These are phyloP conservation scores for Strongylocentrotus purpuratus DNA, from an alignment of 35 echinoderm and acorn worm species.

Conservation along the genomic window DNA sequence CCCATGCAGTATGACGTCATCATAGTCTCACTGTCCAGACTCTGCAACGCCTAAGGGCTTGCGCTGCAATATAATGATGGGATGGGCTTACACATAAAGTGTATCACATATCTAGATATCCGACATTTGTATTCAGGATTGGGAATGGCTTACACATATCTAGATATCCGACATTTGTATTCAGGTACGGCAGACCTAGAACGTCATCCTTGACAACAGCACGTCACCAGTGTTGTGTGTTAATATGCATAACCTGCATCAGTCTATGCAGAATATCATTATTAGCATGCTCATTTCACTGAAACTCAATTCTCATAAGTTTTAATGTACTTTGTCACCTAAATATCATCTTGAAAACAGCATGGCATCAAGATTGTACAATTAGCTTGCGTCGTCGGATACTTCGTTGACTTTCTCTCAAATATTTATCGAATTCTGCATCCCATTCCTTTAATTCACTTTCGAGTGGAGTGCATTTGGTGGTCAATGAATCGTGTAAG, in stretches of 20 bases:
- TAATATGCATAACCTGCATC: neutral
- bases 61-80: too few relatives aligned
- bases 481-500: neutral
- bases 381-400: neutral
- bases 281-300: neutral
- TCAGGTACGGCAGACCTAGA: neutral
- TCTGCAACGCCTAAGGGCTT: too few relatives aligned
- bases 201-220: neutral
- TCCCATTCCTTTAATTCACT: constrained; percentile 12
- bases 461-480: neutral
- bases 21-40: too few relatives aligned
- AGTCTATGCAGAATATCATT: neutral
- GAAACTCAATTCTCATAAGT: neutral
- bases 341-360: neutral
- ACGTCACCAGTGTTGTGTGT: too few relatives aligned
- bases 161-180: neutral
- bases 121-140: too few relatives aligned
- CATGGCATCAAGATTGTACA: neutral
- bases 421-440: neutral
- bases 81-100: too few relatives aligned
- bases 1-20: too few relatives aligned
- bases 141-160: too few relatives aligned
- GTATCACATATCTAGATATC: too few relatives aligned
- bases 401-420: neutral
- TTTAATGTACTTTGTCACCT: neutral